These are phyloP conservation scores for Trichogramma evanescens DNA, from an alignment of 2,888 invertebrate genomes.

Conservation along the genomic window DNA sequence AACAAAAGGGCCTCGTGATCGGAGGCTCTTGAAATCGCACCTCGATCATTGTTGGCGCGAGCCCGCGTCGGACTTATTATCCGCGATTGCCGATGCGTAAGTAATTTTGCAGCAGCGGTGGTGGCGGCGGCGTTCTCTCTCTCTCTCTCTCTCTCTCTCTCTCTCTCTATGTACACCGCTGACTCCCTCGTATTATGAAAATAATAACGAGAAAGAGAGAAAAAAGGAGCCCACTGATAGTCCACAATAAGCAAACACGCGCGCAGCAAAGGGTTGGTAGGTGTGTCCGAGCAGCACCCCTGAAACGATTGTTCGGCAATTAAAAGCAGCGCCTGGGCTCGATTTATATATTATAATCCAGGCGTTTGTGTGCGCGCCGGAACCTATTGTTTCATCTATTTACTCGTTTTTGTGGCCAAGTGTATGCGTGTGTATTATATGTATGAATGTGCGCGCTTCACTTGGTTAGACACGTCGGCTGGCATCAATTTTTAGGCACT, in stretches of 20 bases:
- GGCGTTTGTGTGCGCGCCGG: not conserved
- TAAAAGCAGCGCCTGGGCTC: slow-evolving; percentile 40
- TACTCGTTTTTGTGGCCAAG: not conserved
- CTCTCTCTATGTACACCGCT: no score
- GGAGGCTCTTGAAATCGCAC: no score
- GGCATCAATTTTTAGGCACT: no score
- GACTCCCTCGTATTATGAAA: slow-evolving; percentile 8
- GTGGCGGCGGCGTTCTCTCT: no score
- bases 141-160: no score
- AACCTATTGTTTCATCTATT: not conserved
- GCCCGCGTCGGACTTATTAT: slow-evolving; percentile 22
- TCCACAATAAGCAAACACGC: not conserved
- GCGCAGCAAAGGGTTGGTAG: slow-evolving; percentile 30
- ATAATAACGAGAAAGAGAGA: slow-evolving; percentile 14
- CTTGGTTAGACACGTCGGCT: no score
- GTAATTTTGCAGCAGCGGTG: slow-evolving; percentile 23
- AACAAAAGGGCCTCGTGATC: no score
- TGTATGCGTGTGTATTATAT: no score
- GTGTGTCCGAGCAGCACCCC: slow-evolving; percentile 35
- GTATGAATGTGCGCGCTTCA: no score
- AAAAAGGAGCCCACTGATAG: not conserved
- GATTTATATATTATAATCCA: slow-evolving; percentile 24
- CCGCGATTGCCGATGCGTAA: slow-evolving; percentile 27
- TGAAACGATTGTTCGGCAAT: slow-evolving; percentile 40
- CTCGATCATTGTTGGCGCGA: no score